Evolutionary conservation across 2,113 vertebrate genomes (phyloP).

Genomic region (Macroglossus sobrinus): DNA sequence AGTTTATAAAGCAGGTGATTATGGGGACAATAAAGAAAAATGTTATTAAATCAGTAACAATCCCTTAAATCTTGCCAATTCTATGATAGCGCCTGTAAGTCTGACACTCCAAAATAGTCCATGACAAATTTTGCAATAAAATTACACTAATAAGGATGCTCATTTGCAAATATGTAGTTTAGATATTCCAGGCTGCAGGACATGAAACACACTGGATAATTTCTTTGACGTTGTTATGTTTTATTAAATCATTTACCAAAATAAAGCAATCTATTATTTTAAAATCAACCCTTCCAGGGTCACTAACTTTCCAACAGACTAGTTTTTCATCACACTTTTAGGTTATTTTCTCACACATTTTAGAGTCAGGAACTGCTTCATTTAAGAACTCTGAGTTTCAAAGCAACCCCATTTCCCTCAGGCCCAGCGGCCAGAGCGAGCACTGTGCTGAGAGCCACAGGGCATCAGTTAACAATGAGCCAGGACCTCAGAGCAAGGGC

Average conservation of each 20-base stretch:
- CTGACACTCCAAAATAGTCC: slow-evolving; percentile 48
- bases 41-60: slow-evolving; percentile 75
- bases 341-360: slow-evolving; percentile 53
- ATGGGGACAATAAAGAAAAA: slow-evolving; percentile 55
- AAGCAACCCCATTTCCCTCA: slow-evolving; percentile 4
- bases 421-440: background rate
- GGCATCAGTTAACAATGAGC: background rate
- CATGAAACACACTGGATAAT: slow-evolving; percentile 37
- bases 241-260: slow-evolving; percentile 69
- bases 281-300: slow-evolving; percentile 44
- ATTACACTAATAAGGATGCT: slow-evolving; percentile 58
- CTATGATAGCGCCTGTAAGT: slow-evolving; percentile 68
- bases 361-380: slow-evolving; percentile 43
- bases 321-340: slow-evolving; percentile 40
- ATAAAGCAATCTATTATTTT: slow-evolving; percentile 61
- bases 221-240: slow-evolving; percentile 55
- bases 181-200: slow-evolving; percentile 46
- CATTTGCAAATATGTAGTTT: slow-evolving; percentile 47
- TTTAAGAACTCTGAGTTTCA: slow-evolving; percentile 46
- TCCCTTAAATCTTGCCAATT: slow-evolving; percentile 52
- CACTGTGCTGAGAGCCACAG: background rate
- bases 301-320: slow-evolving; percentile 24
- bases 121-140: slow-evolving; percentile 62
- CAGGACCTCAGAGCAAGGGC: background rate
- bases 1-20: slow-evolving; percentile 73